Evolutionary conservation across 2,888 invertebrate species (phyloP).

Genomic region (Oligia fasciuncula): DNA sequence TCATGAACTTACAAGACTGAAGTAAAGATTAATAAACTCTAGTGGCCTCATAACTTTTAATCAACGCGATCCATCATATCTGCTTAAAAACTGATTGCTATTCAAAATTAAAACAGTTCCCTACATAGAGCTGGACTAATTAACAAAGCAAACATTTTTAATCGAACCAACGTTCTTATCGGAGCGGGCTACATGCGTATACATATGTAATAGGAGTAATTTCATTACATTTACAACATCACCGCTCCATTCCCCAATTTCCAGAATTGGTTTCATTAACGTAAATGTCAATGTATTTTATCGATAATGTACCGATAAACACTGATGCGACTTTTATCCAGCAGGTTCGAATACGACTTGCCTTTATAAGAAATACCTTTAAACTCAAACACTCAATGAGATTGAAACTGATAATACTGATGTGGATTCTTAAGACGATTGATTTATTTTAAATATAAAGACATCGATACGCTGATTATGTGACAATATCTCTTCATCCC

Average conservation of each 20-base stretch:
- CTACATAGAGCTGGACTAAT: conserved; percentile 35
- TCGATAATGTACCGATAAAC: conserved; percentile 75
- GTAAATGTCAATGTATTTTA: conserved; percentile 73
- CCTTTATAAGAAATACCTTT: conserved; percentile 74
- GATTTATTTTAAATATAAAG: conserved; percentile 76
- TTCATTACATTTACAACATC: conserved; percentile 58
- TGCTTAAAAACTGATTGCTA: conserved; percentile 23
- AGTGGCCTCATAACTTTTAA: conserved; percentile 32
- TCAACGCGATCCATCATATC: conserved; percentile 23
- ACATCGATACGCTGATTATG: conserved; percentile 73
- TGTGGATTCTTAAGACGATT: conserved; percentile 76
- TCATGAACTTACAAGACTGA: conserved; percentile 1
- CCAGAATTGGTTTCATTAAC: conserved; percentile 66
- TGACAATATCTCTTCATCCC: conserved; percentile 64
- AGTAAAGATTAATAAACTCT: conserved; percentile 5
- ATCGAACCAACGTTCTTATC: conserved; percentile 41
- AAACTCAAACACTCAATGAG: conserved; percentile 71
- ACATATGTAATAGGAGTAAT: conserved; percentile 59
- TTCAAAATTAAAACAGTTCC: conserved; percentile 42
- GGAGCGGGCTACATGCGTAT: conserved; percentile 37
- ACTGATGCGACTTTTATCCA: conserved; percentile 72
- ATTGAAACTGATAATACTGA: conserved; percentile 72
- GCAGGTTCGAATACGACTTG: conserved; percentile 65
- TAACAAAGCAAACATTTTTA: conserved; percentile 56
- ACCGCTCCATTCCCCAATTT: conserved; percentile 59